A percentile compares a stretch with the other conserved stretches of the same genome.
Evolutionary conservation across 2,113 vertebrate genomes (phyloP).

Genomic region (Stegastes partitus): DNA sequence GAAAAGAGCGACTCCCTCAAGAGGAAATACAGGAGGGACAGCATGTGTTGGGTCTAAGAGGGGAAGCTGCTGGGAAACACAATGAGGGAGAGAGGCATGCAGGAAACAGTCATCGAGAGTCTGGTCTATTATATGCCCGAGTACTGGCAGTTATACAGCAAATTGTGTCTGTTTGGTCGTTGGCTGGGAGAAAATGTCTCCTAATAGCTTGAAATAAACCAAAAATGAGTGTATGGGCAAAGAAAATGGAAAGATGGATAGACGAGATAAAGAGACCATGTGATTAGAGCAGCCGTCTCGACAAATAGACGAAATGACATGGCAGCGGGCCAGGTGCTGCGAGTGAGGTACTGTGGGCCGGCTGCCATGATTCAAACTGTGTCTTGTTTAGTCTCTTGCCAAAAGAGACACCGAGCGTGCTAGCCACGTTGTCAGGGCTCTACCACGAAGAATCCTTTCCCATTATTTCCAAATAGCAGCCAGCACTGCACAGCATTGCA

Average conservation of each 20-base stretch:
- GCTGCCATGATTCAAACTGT: slow-evolving; percentile 60
- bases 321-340: slow-evolving; percentile 55
- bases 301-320: slow-evolving; percentile 61
- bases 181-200: slow-evolving; percentile 43
- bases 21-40: slow-evolving; percentile 35
- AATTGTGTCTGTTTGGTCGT: slow-evolving; percentile 49
- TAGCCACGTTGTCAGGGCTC: slow-evolving; percentile 24
- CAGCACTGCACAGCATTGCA: neutral
- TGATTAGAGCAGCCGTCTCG: slow-evolving; percentile 62
- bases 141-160: slow-evolving; percentile 37
- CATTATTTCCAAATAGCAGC: slow-evolving; percentile 33
- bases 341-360: slow-evolving; percentile 40
- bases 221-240: slow-evolving; percentile 38
- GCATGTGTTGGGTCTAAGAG: slow-evolving; percentile 32
- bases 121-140: slow-evolving; percentile 30
- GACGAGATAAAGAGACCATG: slow-evolving; percentile 46
- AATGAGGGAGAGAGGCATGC: slow-evolving; percentile 24
- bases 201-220: slow-evolving; percentile 64
- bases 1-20: slow-evolving; percentile 54
- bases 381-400: slow-evolving; percentile 67
- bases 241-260: slow-evolving; percentile 53
- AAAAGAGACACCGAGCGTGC: slow-evolving; percentile 57
- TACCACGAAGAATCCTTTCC: slow-evolving; percentile 44
- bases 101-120: slow-evolving; percentile 26
- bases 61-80: slow-evolving; percentile 22